Evolutionary conservation across 2,113 vertebrate genomes (phyloP).

Genomic region (Burhinus bistriatus): DNA sequence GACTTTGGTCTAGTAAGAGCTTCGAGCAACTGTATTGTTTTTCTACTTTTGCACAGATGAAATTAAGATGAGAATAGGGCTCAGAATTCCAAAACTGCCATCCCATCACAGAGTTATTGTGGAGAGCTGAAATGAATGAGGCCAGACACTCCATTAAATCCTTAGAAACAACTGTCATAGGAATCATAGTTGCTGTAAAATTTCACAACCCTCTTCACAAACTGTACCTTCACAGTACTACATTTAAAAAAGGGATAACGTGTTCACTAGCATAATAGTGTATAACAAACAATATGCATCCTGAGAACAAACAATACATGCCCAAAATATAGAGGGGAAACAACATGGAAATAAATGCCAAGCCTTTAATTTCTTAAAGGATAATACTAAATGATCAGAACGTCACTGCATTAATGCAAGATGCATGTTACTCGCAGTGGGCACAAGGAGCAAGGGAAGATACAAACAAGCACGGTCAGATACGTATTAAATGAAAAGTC

Average conservation of each 20-base stretch:
- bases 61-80: neutral
- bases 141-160: neutral
- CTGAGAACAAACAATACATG: neutral
- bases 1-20: neutral
- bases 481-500: neutral
- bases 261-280: neutral
- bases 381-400: neutral
- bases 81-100: neutral
- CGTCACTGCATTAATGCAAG: neutral
- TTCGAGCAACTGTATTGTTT: neutral
- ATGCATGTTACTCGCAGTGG: neutral
- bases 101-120: neutral
- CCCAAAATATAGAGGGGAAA: neutral
- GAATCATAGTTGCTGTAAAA: neutral
- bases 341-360: neutral
- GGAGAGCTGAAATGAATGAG: neutral
- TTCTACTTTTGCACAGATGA: neutral
- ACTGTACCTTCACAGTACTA: neutral
- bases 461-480: neutral
- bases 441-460: neutral
- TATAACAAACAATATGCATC: neutral
- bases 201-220: neutral
- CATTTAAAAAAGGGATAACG: neutral
- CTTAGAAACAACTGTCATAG: neutral
- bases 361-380: neutral